Evolutionary conservation across 2,797 vertebrate genomes (phyloP), one percentile per base, ranked within the genome.

Genomic region (Coregonus suidteri): DNA sequence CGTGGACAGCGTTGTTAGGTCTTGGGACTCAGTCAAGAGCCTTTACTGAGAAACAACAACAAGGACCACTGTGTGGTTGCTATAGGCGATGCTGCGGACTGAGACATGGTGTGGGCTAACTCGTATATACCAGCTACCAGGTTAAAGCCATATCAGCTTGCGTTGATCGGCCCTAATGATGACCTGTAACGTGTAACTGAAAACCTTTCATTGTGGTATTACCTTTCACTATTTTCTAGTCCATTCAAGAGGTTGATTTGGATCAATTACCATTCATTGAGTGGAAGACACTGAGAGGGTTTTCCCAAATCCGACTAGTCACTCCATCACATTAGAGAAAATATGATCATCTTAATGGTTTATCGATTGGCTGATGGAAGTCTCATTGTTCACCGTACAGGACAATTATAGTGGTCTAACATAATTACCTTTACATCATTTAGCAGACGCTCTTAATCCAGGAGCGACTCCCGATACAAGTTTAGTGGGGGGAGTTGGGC

Each of bases 1-100:
- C 59, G 11, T 70, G 80, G 80, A 74, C 73, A 77, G 34, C 47
- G 72, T 77, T 77, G 83, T 75, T 68, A 65, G 70, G 16, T 34
- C 37, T n/a, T n/a, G 34, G 20, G 73, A 67, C 25, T 71, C 67
- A 72, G 56, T 75, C 78, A 53, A 75, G n/a, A 41, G 20, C 18
- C 31, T 34, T 34, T 31, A 66, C 47, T n/a, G n/a, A 53, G 25
- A 67, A 67, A 71, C 66, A 35, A 70, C 59, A 68, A 56, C 59
- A 37, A 20, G 4, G 34, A n/a, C 4, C 34, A 9, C 34, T 4
- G 16, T 7, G 3, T 1, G 37, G 71, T 76, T 76, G 47, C 71
- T 15, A 67, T 52, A 69, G 79, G 79, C 34, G 52, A 68, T 71
- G 35, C 51, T 52, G 20, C 47, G 6, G 41, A n/a, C 15, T 31